Evolutionary conservation across 2,113 vertebrate species (phyloP).

Genomic region (Calonectris borealis): DNA sequence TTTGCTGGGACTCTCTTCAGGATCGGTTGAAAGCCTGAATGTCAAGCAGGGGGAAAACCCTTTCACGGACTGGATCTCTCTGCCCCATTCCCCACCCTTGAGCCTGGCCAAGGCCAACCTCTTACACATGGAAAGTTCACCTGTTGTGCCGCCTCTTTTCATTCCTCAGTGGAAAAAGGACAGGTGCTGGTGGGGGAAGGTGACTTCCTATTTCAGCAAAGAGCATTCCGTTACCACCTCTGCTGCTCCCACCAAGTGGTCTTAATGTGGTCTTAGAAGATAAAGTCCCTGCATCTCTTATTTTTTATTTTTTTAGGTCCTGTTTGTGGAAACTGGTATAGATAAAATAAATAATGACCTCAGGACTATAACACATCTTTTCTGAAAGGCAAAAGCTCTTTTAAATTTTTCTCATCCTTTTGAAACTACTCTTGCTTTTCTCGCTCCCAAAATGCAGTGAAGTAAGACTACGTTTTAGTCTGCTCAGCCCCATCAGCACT

Average conservation of each 20-base stretch:
- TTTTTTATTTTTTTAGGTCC: neutral
- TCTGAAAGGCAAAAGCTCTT: neutral
- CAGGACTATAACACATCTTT: neutral
- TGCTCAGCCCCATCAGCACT: neutral
- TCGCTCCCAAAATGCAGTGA: neutral
- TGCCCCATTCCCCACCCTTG: neutral
- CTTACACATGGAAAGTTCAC: neutral
- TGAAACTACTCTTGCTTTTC: neutral
- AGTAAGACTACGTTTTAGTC: neutral
- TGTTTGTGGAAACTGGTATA: neutral
- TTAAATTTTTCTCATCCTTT: neutral
- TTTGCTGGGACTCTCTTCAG: neutral
- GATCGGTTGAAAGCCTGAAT: neutral
- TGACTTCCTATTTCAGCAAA: neutral
- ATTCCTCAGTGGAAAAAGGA: neutral
- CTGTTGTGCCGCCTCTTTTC: neutral
- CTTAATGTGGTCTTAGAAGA: neutral
- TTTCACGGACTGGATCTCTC: neutral
- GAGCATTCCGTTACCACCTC: neutral
- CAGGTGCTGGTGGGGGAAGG: neutral
- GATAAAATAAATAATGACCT: neutral
- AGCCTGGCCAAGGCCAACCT: neutral
- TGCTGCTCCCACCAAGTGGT: neutral
- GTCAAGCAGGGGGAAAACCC: neutral
- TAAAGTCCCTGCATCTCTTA: neutral